A percentile compares a stretch with the other conserved stretches of the same genome.
phyloP scores from a whole-genome alignment of 2,113 vertebrate genomes.

The Eleginops maclovinus region DNA sequence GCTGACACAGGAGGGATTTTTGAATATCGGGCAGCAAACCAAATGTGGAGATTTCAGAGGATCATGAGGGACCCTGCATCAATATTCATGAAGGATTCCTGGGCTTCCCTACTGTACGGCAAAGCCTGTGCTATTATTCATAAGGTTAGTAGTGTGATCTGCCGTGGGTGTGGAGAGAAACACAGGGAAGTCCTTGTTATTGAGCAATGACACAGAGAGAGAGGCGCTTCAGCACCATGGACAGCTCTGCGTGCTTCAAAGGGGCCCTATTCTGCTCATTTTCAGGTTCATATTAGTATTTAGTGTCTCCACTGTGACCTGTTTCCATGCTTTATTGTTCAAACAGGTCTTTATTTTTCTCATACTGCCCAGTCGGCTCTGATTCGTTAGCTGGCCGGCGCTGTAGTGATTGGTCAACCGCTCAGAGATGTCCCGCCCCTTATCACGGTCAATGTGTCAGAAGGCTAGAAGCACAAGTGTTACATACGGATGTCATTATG shows the following conservation, averaged over 20 bases:
- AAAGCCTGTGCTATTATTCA: conserved; percentile 70
- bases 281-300: too few species aligned
- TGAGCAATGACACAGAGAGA: conserved; percentile 13
- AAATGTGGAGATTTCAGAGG: conserved; percentile 59
- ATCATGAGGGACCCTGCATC: conserved; percentile 60
- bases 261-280: too few species aligned
- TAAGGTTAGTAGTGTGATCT: conserved; percentile 49
- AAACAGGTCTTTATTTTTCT: too few species aligned
- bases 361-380: too few species aligned
- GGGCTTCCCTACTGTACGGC: conserved; percentile 70
- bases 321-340: too few species aligned
- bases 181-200: conserved; percentile 40
- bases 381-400: too few species aligned
- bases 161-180: conserved; percentile 20
- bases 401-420: too few species aligned
- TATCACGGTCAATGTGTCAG: too few species aligned
- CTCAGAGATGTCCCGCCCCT: too few species aligned
- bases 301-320: too few species aligned
- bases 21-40: conserved; percentile 64
- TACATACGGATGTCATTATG: too few species aligned
- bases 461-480: too few species aligned
- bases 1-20: conserved; percentile 48
- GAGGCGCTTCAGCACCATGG: conserved; percentile 57
- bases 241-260: conserved; percentile 35
- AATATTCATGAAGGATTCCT: conserved; percentile 72